Evolutionary conservation across 2,113 vertebrate genomes (phyloP), one percentile per base, ranked within the genome.

Genomic region (Muscicapa adusta): DNA sequence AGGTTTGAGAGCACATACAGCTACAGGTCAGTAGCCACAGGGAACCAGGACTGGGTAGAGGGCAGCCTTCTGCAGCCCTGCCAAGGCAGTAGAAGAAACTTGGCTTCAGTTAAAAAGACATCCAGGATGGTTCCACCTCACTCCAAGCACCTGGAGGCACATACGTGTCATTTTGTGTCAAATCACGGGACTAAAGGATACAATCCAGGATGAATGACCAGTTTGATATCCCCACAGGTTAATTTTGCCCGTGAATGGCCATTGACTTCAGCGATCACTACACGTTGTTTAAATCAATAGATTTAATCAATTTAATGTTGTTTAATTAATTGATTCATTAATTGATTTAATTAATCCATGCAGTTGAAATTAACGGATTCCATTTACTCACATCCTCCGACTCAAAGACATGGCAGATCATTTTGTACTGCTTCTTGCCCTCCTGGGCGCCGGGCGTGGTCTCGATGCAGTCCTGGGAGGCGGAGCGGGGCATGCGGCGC

Each of bases 391-490:
- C 99, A 53, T 99, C 99, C 96, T 99, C 99, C 0, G 99, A 99
- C 92, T 99, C 99, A 33, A 99, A 99, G 94, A 99, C 99, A 0
- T 99, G 99, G 97, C 99, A 99, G 85, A 99, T 99, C 99, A 99
- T 99, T 97, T 99, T 99, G 97, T 99, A 99, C 97, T 99, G 99
- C 90, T 99, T 99, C 98, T 99, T 99, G 38, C 98, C 98, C 91
- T 99, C 99, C 9, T 98, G 98, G 4, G 98, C 99, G 2, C 99
- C 99, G 0, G 99, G 99, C 0, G 99, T 99, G 45, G 99, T 99
- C 95, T 99, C 99, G 3, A 99, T 99, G 71, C 99, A 99, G 96
- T 99, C 99, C 96, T 99, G 99, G 1, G 99, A 99, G 68, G 99
- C 99, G 0, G 99, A 98, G 14, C 99, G 97, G 1, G 99, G 99